Conservation (phyloP, 2,888 invertebrate species). For the Steromphala cineraria region DNA sequence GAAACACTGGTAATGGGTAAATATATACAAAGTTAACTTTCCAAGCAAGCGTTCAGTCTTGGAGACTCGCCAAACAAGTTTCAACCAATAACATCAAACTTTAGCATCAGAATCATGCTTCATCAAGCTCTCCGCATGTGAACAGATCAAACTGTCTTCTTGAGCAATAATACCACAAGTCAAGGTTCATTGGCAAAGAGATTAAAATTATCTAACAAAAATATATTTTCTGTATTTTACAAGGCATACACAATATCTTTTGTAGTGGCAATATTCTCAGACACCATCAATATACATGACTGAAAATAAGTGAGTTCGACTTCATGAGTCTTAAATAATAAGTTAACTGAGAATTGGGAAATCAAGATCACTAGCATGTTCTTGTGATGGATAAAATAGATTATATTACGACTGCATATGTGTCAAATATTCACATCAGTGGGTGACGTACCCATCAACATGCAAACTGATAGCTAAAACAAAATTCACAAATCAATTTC, state of each 20-base stretch:
- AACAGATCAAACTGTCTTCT: not conserved
- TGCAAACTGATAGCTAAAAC: no score
- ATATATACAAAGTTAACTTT: slow-evolving; percentile 16
- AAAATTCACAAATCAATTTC: no score
- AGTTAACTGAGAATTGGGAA: no score
- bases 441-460: no score
- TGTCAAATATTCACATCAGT: no score
- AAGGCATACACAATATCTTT: slow-evolving; percentile 13
- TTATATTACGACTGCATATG: no score
- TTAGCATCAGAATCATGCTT: not conserved
- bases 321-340: no score
- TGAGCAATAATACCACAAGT: slow-evolving; percentile 16
- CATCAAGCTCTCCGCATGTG: not conserved
- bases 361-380: no score
- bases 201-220: slow-evolving; percentile 17
- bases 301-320: no score
- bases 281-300: no score
- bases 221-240: not conserved
- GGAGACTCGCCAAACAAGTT: slow-evolving; percentile 7
- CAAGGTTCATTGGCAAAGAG: not conserved
- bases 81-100: not conserved
- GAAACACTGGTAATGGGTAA: not conserved
- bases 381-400: no score
- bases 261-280: not conserved
- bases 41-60: slow-evolving; percentile 20